These are phyloP conservation scores for Lottia gigantea DNA, from an alignment of 2,888 invertebrate species.

Conservation along the genomic window DNA sequence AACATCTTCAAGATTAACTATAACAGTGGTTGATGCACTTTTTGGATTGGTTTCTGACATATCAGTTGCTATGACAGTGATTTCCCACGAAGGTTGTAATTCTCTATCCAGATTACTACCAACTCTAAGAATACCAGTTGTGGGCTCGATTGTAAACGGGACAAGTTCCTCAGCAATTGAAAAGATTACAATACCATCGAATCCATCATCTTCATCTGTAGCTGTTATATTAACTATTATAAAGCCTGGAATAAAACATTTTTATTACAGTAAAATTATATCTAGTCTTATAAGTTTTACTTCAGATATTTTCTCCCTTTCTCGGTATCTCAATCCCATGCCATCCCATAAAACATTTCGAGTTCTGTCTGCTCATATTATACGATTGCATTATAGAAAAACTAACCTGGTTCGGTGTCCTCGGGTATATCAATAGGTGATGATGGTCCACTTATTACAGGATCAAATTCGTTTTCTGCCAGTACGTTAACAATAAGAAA, in stretches of 20 bases:
- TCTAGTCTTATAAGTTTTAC: too few species aligned
- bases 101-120: constrained; percentile 38
- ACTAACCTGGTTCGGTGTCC: constrained; percentile 32
- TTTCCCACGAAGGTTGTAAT: constrained; percentile 24
- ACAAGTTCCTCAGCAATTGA: constrained; percentile 23
- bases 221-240: constrained; percentile 37
- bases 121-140: constrained; percentile 31
- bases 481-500: constrained; percentile 34
- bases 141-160: constrained; percentile 21
- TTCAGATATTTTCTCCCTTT: too few species aligned
- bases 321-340: too few species aligned
- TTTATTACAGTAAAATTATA: too few species aligned
- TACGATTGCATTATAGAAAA: too few species aligned
- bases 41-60: constrained; percentile 24
- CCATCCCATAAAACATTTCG: too few species aligned
- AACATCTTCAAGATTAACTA: constrained; percentile 36
- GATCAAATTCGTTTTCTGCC: constrained; percentile 41
- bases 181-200: constrained; percentile 37
- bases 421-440: constrained; percentile 30
- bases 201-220: constrained; percentile 39
- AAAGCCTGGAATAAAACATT: constrained; percentile 27
- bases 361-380: too few species aligned
- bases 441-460: constrained; percentile 31
- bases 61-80: constrained; percentile 35
- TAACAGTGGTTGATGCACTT: constrained; percentile 29